phyloP scores from a whole-genome alignment of 2,888 invertebrate genomes.

The Zygaena filipendulae region DNA sequence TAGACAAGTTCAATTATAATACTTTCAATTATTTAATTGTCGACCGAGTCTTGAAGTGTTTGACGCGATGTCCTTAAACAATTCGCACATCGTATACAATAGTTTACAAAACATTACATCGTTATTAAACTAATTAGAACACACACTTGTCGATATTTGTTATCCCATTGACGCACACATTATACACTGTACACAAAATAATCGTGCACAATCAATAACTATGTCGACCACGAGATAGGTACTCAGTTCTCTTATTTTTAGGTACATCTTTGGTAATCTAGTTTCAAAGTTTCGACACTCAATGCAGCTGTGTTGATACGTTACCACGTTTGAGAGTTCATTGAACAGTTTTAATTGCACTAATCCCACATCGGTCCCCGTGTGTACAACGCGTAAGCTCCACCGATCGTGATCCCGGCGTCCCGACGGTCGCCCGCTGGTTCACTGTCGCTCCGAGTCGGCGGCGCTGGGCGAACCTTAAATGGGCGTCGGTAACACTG shows the following conservation, averaged over 20 bases:
- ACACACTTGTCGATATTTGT: conserved; percentile 25
- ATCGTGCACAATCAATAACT: too few relatives aligned
- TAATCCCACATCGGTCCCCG: conserved; percentile 16
- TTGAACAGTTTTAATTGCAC: too few relatives aligned
- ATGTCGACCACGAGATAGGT: too few relatives aligned
- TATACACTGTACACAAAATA: conserved; percentile 25
- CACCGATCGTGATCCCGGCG: conserved; percentile 40
- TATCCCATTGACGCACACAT: conserved; percentile 17
- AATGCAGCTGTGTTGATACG: too few relatives aligned
- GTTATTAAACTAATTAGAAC: conserved; percentile 50
- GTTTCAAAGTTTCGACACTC: too few relatives aligned
- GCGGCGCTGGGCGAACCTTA: conserved; percentile 71
- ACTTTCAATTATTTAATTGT: conserved; percentile 45
- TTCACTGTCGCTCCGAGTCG: conserved; percentile 56
- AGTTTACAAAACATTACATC: conserved; percentile 61
- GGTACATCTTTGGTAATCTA: conserved; percentile 35
- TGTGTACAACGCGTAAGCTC: too few relatives aligned
- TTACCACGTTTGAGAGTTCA: too few relatives aligned
- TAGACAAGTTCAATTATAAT: conserved; percentile 44
- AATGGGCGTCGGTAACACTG: conserved; percentile 89
- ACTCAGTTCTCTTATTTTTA: too few relatives aligned
- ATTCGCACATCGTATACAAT: conserved; percentile 67
- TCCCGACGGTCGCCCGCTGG: conserved; percentile 18
- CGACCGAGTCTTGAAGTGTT: conserved; percentile 43
- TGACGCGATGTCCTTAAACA: conserved; percentile 50